Conservation (phyloP, 2,888 invertebrate genomes). For the Rambutsinella grinnellia region DNA sequence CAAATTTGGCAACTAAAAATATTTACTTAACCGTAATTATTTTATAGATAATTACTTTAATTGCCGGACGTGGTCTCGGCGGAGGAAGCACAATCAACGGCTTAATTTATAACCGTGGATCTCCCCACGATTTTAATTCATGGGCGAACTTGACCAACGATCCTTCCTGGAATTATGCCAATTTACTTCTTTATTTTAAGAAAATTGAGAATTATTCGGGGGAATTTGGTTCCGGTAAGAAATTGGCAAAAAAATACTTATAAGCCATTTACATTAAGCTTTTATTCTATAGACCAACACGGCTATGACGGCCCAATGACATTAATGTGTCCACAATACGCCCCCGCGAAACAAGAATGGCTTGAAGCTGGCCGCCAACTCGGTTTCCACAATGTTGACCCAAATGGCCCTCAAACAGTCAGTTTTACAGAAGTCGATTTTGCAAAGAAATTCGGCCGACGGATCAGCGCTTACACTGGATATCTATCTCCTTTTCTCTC, state of each 20-base stretch:
- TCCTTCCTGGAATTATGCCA: neutral
- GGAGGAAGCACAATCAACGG: neutral
- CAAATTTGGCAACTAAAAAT: too few species aligned
- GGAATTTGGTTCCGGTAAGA: neutral
- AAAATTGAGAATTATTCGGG: neutral
- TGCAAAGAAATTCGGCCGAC: conserved; percentile 21
- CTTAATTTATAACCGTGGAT: neutral
- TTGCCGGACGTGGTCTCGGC: too few species aligned
- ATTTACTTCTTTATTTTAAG: neutral
- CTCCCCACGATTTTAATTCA: neutral
- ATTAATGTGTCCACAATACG: neutral
- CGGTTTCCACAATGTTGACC: conserved; percentile 1
- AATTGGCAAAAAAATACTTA: neutral
- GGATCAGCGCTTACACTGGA: conserved; percentile 39
- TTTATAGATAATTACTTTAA: too few species aligned
- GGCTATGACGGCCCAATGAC: conserved; percentile 7
- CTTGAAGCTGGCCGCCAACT: neutral
- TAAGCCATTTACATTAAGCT: neutral
- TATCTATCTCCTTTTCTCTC: conserved; percentile 34
- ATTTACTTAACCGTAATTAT: too few species aligned
- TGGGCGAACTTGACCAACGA: conserved; percentile 3
- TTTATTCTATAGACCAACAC: neutral
- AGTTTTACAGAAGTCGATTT: conserved; percentile 39
- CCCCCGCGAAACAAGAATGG: conserved; percentile 6
- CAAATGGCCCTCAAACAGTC: conserved; percentile 17